Conservation (phyloP, 2,888 invertebrate species). For the Corbicula japonica region DNA sequence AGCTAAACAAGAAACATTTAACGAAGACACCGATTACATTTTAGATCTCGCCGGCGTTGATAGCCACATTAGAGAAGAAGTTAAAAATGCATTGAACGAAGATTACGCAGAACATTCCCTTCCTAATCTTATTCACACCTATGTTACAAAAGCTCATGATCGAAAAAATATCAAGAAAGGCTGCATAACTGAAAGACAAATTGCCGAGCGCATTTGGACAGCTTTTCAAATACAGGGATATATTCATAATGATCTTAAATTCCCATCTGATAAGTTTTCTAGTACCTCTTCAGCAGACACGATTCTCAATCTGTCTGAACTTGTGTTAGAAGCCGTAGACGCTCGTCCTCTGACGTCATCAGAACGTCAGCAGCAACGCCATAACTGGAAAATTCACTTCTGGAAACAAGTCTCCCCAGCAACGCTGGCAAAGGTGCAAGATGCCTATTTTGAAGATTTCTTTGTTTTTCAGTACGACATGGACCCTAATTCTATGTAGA, state of each 20-base stretch:
- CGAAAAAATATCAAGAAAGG: slow-evolving; percentile 24
- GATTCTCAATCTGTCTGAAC: slow-evolving; percentile 26
- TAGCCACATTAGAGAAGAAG: slow-evolving; percentile 25
- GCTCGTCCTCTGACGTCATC: slow-evolving; percentile 13
- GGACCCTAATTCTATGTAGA: slow-evolving; percentile 46
- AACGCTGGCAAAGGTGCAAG: slow-evolving; percentile 43
- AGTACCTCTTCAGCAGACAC: slow-evolving; percentile 12
- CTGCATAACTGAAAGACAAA: slow-evolving; percentile 40
- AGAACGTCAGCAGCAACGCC: slow-evolving; percentile 43
- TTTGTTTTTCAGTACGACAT: slow-evolving; percentile 44
- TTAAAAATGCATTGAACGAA: slow-evolving; percentile 31
- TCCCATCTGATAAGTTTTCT: slow-evolving; percentile 40
- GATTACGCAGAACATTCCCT: slow-evolving; percentile 20
- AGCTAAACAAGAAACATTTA: slow-evolving; percentile 60
- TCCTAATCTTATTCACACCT: slow-evolving; percentile 45
- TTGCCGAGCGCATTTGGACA: slow-evolving; percentile 51
- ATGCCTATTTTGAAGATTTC: slow-evolving; percentile 57
- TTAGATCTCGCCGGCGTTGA: slow-evolving; percentile 47
- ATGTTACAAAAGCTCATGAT: slow-evolving; percentile 54
- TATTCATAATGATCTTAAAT: slow-evolving; percentile 51
- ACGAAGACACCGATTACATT: slow-evolving; percentile 59
- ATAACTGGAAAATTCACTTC: slow-evolving; percentile 48
- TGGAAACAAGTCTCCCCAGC: slow-evolving; percentile 38
- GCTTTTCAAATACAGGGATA: slow-evolving; percentile 60
- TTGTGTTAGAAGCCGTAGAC: slow-evolving; percentile 25